Base-by-base conservation (phyloP, 2,888 invertebrate species). In the Microplitis manilae region DNA sequence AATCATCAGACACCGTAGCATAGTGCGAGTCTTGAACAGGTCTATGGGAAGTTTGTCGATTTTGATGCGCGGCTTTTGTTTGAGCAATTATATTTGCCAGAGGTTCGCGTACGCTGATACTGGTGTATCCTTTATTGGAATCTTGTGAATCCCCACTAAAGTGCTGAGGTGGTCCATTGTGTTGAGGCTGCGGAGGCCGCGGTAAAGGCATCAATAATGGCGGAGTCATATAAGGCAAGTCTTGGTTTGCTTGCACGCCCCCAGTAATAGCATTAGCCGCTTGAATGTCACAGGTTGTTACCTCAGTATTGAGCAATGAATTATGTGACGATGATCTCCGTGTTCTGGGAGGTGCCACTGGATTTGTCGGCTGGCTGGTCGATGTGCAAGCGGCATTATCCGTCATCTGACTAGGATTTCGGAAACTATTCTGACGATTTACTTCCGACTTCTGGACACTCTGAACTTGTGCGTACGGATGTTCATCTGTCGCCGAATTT, bases 141-240 rank as follows among this genome's bases (percentile, higher is more conserved):
- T 96, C 97, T 83, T 96, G 96, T 2, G 97, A 97, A 90, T 97
- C 97, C 0, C 97, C 97, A 87, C 96, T 97, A 87, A 97, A 97
- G 89, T 97, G 94, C 68, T 93, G 92, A 68, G 91, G 92, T 80
- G 82, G 90, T 39, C 76, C 90, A 88, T 89, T 91, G 17, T 85
- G 86, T 67, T 86, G 88, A 38, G 82, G 77, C 72, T 82, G 83
- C 39, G 87, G 89, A 15, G 83, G 87, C 76, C 85, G 85, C 69
- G 88, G 88, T 62, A 87, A 83, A 62, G 88, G 83, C 86, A 91
- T 83, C 88, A 93, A 85, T 87, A 96, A 90, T 82, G 94, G 96
- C 70, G 96, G 96, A 8, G 96, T 96, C 93, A 96, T 96, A 89
- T 96, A 96, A 0, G 96, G 96, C 86, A 96, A 91, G 88, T 96